A percentile compares a stretch with the other conserved stretches of the same genome.
Evolutionary conservation across 2,888 invertebrate genomes (phyloP).

Genomic region (Plebejus anna): DNA sequence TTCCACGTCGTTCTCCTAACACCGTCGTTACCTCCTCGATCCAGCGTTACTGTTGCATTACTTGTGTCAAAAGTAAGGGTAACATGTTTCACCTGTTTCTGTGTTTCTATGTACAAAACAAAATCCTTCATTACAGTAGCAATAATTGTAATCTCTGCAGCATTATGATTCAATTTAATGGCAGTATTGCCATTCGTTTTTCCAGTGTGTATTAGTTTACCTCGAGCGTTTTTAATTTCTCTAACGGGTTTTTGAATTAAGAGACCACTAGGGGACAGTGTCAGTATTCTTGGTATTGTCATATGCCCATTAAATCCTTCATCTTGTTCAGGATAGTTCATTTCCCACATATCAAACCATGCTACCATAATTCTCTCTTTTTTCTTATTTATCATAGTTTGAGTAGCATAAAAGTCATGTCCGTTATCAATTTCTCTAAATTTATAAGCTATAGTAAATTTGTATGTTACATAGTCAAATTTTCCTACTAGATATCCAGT

Average conservation of each 20-base stretch:
- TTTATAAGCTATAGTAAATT: slow-evolving; percentile 44
- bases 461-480: slow-evolving; percentile 50
- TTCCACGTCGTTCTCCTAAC: slow-evolving; percentile 53
- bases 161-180: slow-evolving; percentile 7
- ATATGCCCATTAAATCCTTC: slow-evolving; percentile 59
- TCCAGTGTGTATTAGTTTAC: slow-evolving; percentile 19
- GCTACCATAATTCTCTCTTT: slow-evolving; percentile 52
- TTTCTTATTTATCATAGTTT: slow-evolving; percentile 47
- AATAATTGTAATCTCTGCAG: slow-evolving; percentile 9
- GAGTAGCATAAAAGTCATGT: slow-evolving; percentile 65
- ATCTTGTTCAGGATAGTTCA: slow-evolving; percentile 51
- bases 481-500: slow-evolving; percentile 58
- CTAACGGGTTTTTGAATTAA: slow-evolving; percentile 48
- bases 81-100: slow-evolving; percentile 7
- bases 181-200: neutral
- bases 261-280: slow-evolving; percentile 39
- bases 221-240: slow-evolving; percentile 39
- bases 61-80: slow-evolving; percentile 3
- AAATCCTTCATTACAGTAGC: slow-evolving; percentile 6
- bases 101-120: slow-evolving; percentile 3
- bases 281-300: slow-evolving; percentile 53
- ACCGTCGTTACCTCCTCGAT: slow-evolving; percentile 57
- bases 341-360: slow-evolving; percentile 66
- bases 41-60: slow-evolving; percentile 46
- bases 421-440: slow-evolving; percentile 56